A percentile compares a stretch with the other conserved stretches of the same genome.
Conservation (phyloP, 1,140 invertebrate genomes). For the Dinothrombium tinctorium region DNA sequence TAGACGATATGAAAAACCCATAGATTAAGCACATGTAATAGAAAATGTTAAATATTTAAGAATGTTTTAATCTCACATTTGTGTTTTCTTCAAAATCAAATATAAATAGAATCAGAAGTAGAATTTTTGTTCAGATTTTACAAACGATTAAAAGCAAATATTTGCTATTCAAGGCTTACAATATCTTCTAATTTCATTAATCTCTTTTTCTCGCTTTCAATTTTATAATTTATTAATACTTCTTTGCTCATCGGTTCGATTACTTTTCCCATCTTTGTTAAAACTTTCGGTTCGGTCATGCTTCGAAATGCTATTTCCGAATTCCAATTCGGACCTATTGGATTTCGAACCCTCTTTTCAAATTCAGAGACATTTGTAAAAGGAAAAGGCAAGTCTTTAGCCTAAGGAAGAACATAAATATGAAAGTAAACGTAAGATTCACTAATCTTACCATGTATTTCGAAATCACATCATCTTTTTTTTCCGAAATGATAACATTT, state of each 20-base stretch:
- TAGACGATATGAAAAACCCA: too few relatives aligned
- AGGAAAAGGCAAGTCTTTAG: constrained; percentile 64
- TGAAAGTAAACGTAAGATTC: constrained; percentile 13
- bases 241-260: constrained; percentile 53
- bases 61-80: too few relatives aligned
- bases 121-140: too few relatives aligned
- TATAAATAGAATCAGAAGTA: too few relatives aligned
- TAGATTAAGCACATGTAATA: too few relatives aligned
- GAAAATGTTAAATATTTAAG: too few relatives aligned
- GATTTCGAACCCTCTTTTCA: constrained; percentile 60
- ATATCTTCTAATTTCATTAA: too few relatives aligned
- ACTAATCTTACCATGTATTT: constrained; percentile 33
- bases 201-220: too few relatives aligned
- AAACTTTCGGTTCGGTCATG: constrained; percentile 40
- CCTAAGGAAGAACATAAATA: constrained; percentile 25
- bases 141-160: too few relatives aligned
- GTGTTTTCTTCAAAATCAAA: too few relatives aligned
- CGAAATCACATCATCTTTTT: constrained; percentile 34
- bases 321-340: constrained; percentile 69
- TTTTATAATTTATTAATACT: background rate
- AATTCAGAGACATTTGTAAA: constrained; percentile 64
- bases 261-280: constrained; percentile 52
- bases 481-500: constrained; percentile 65
- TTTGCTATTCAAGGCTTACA: too few relatives aligned
- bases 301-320: constrained; percentile 49